Base-by-base conservation (phyloP, 2,888 invertebrate genomes). In the Euphydryas editha region DNA sequence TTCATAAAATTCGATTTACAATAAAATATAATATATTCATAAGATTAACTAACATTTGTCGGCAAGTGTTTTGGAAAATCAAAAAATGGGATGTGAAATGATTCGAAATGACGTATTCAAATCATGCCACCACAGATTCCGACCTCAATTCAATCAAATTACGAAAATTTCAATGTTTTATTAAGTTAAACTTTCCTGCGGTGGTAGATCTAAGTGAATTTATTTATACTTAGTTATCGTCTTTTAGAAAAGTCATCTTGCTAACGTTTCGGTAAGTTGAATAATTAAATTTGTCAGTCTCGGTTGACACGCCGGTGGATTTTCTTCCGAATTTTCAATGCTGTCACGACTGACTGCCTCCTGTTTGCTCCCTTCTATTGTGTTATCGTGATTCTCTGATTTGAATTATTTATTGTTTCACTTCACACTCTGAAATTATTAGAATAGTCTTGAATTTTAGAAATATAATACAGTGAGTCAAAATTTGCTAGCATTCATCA, bases 141-240 rank as follows among this genome's bases (percentile, higher is more conserved):
- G 82, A 87, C 90, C 90, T 86, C 87, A 71, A 79, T 78, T 76
- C 87, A 90, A 92, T 89, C 80, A 76, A 88, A 87, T 92, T 92
- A 92, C 84, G 82, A 84, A 87, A 90, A 92, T 90, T 91, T 89
- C 87, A 89, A 89, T 89, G 90, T 90, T 89, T 89, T 91, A 92
- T 92, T 86, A 90, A 87, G 88, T 92, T 91, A 90, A 91, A 92
- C 90, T 91, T 90, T 88, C 86, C 90, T 86, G 90, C 88, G 89
- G 88, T 85, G 89, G 88, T 85, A 83, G 84, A 83, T 86, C 81
- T 91, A 92, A 92, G 87, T 91, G 91, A 91, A 92, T 92, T 92
- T 92, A 90, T 92, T 88, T 88, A 87, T 92, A 92, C 90, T 92
- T 90, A 91, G 91, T 91, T 92, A 92, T 90, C 86, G 89, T 87